Percentiles rank a stretch among this genome's conserved stretches.
Conservation (phyloP, 2,113 vertebrate genomes). For the Ancistrus triradiatus region DNA sequence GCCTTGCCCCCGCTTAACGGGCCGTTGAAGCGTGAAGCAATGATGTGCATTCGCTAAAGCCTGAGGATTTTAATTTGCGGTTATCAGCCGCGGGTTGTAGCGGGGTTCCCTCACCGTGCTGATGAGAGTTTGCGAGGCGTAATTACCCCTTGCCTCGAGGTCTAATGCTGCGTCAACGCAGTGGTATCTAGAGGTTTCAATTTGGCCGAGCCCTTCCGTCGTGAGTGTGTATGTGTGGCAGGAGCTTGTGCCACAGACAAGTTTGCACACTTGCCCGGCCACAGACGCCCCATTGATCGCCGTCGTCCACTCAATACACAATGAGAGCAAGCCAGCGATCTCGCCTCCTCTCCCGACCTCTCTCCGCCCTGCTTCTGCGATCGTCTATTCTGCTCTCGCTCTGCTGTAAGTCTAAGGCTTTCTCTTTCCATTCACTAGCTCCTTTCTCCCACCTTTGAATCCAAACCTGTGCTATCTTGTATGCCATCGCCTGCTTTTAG, state of each 20-base stretch:
- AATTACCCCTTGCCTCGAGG: slow-evolving; percentile 11
- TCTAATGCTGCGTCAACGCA: slow-evolving; percentile 14
- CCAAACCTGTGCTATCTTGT: not conserved
- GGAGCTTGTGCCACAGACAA: slow-evolving; percentile 24
- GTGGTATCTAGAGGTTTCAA: slow-evolving; percentile 17
- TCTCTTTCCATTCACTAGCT: slow-evolving; percentile 5
- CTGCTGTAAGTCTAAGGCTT: slow-evolving; percentile 64
- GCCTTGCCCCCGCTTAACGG: slow-evolving; percentile 17
- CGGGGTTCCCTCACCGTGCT: not conserved
- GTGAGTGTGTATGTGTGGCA: slow-evolving; percentile 30
- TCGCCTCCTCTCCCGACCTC: slow-evolving; percentile 50
- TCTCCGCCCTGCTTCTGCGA: slow-evolving; percentile 53
- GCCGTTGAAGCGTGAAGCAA: slow-evolving; percentile 16
- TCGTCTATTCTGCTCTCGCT: slow-evolving; percentile 63
- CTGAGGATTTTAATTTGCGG: slow-evolving; percentile 34
- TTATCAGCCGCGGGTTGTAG: slow-evolving; percentile 16
- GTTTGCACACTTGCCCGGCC: slow-evolving; percentile 47
- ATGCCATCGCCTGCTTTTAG: not conserved
- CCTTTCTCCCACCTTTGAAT: not conserved
- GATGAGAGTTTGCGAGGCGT: slow-evolving; percentile 8
- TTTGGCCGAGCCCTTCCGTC: slow-evolving; percentile 29
- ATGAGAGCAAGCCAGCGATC: slow-evolving; percentile 62
- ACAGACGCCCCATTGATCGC: slow-evolving; percentile 71
- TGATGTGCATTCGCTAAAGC: slow-evolving; percentile 24
- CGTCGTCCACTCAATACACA: slow-evolving; percentile 59